Conservation (phyloP, 1,140 invertebrate genomes). For the Pseudomyrmex concolor region DNA sequence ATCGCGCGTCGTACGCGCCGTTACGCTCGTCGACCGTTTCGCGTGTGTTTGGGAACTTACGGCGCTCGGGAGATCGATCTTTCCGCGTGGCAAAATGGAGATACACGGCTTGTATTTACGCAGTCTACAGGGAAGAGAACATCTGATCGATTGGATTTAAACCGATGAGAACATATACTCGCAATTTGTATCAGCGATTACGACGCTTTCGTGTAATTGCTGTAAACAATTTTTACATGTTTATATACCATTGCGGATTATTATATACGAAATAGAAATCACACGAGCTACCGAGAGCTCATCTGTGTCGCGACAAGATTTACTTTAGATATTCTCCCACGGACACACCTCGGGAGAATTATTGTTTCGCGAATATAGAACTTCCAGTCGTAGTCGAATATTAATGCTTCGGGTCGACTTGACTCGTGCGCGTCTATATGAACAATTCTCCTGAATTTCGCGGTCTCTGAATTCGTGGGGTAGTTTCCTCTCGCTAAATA, state of each 20-base stretch:
- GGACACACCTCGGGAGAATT: background rate
- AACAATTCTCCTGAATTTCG: constrained; percentile 27
- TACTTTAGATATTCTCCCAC: constrained; percentile 6
- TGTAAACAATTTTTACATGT: background rate
- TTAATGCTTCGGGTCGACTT: constrained; percentile 2
- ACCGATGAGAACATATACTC: background rate
- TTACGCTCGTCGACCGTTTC: constrained; percentile 33
- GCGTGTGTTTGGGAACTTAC: constrained; percentile 42
- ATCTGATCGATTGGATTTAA: constrained; percentile 20
- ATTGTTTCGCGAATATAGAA: constrained; percentile 17
- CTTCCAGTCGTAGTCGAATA: background rate
- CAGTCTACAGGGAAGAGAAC: background rate
- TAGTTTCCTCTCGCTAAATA: constrained; percentile 28
- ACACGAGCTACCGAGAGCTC: too few species aligned
- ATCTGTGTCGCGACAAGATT: background rate
- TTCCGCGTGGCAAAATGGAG: constrained; percentile 18
- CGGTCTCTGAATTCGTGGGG: background rate
- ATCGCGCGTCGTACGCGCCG: constrained; percentile 59
- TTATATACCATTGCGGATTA: background rate
- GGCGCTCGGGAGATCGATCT: constrained; percentile 17
- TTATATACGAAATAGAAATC: constrained; percentile 1
- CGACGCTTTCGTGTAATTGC: background rate
- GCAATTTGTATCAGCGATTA: background rate
- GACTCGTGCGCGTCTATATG: background rate
- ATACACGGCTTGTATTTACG: background rate